Evolutionary conservation across 1,140 invertebrate genomes (phyloP), one percentile per base, ranked within the genome.

Genomic region (Ceratina australensis): DNA sequence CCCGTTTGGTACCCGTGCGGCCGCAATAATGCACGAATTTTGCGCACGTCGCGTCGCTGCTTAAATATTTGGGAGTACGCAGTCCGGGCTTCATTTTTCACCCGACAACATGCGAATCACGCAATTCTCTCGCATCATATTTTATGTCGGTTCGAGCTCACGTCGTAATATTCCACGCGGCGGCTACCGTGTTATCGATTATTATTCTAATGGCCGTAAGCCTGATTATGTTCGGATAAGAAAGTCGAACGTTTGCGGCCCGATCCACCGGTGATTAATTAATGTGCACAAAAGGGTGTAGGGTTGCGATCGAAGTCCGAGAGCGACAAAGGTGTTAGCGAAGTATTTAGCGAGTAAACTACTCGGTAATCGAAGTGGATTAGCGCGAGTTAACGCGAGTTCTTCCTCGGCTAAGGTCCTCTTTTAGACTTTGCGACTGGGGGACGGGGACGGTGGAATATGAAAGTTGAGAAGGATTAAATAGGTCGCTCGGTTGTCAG

Each of bases 261-360:
- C 20, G n/a, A 33, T 5, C 7, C 65, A 76, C 50, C 65, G 47
- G 56, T 56, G 33, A 68, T 71, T 76, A 69, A 50, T 68, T 24
- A 33, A 73, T 20, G 54, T 63, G 49, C 49, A 73, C 66, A 65
- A 75, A 82, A 52, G 80, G 81, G 50, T 79, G 73, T 83, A 52
- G 71, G 28, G 54, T 60, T 56, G 15, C 54, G 63, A 78, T 73
- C 65, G 49, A 78, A 83, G 73, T 72, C 28, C 54, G 60, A 47
- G 59, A 57, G n/a, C 68, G 50, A 63, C 57, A 65, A 69, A 68
- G 78, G 56, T 74, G 60, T 61, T 64, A 52, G 42, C 47, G 57
- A 73, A 81, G 78, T 77, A 78, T 84, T 81, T 69, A 71, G 73
- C 65, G 61, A 56, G 52, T 24, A 82, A 79, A 80, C 57, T 76